Conservation (phyloP, 2,888 invertebrate species). For the Heliconius erato region DNA sequence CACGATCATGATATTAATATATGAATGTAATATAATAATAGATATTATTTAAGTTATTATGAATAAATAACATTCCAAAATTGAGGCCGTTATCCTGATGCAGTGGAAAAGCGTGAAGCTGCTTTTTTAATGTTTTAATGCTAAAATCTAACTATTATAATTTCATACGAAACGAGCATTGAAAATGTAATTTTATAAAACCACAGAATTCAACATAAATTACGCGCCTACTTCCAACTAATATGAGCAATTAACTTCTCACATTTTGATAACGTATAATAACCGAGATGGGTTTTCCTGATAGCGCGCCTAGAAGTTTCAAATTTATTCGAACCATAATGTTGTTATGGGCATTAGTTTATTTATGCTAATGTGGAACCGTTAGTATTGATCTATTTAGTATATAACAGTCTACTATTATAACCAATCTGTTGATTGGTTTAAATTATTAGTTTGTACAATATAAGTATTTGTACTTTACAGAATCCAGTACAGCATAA, state of each 20-base stretch:
- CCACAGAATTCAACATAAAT: conserved; percentile 22
- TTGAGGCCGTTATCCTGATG: too few species aligned
- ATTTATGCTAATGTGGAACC: conserved; percentile 15
- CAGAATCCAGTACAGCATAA: too few species aligned
- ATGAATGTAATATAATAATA: too few species aligned
- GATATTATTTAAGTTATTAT: too few species aligned
- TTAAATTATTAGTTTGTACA: background rate
- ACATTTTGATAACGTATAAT: conserved; percentile 54
- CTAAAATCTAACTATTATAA: background rate
- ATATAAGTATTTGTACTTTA: background rate
- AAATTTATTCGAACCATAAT: conserved; percentile 43
- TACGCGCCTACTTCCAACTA: conserved; percentile 47
- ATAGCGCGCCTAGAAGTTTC: conserved; percentile 49
- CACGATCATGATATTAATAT: too few species aligned
- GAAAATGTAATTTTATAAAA: conserved; percentile 25
- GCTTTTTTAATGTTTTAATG: too few species aligned
- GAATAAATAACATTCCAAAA: too few species aligned
- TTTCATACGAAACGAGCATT: background rate
- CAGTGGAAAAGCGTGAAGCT: too few species aligned
- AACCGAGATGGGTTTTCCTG: conserved; percentile 54
- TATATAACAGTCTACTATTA: background rate
- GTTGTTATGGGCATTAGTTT: conserved; percentile 23
- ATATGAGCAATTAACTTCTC: conserved; percentile 55
- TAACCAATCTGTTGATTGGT: background rate
- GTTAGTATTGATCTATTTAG: conserved; percentile 21